These are phyloP conservation scores for Chondrosia reniformis DNA, from an alignment of 37 sponge, comb jelly and placozoan species.

Conservation along the genomic window DNA sequence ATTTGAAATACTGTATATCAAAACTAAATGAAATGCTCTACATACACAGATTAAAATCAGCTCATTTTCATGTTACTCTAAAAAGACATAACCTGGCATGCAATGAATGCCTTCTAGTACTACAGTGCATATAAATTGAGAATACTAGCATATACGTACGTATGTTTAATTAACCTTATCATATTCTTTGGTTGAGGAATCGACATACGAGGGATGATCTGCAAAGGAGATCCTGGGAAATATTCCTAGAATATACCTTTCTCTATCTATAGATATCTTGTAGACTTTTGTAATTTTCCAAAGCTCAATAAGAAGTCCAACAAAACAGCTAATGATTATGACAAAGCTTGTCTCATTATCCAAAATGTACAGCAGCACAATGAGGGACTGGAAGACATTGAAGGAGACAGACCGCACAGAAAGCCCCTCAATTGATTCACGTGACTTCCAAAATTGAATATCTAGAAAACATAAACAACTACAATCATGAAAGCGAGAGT, in stretches of 20 bases:
- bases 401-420: slow-evolving; percentile 89
- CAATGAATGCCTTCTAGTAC: too few relatives aligned
- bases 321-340: slow-evolving; percentile 77
- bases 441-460: slow-evolving; percentile 96
- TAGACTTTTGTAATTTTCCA: slow-evolving; percentile 98
- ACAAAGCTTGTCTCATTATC: slow-evolving; percentile 95
- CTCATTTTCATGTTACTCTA: too few relatives aligned
- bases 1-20: too few relatives aligned
- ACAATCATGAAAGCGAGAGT: slow-evolving; percentile 1
- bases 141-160: not conserved
- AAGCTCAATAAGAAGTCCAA: slow-evolving; percentile 83
- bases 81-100: too few relatives aligned
- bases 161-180: slow-evolving; percentile 66
- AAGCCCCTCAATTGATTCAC: slow-evolving; percentile 90
- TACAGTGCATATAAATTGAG: too few relatives aligned
- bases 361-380: slow-evolving; percentile 93
- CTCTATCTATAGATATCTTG: slow-evolving; percentile 56
- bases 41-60: too few relatives aligned
- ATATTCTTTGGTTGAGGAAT: slow-evolving; percentile 92
- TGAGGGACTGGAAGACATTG: slow-evolving; percentile 88
- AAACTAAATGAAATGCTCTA: too few relatives aligned
- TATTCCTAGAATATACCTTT: slow-evolving; percentile 62
- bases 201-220: slow-evolving; percentile 82
- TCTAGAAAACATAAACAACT: slow-evolving; percentile 42
- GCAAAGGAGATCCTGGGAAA: slow-evolving; percentile 66